Conservation (phyloP, 1,140 invertebrate genomes). For the Zelostemma sp. region DNA sequence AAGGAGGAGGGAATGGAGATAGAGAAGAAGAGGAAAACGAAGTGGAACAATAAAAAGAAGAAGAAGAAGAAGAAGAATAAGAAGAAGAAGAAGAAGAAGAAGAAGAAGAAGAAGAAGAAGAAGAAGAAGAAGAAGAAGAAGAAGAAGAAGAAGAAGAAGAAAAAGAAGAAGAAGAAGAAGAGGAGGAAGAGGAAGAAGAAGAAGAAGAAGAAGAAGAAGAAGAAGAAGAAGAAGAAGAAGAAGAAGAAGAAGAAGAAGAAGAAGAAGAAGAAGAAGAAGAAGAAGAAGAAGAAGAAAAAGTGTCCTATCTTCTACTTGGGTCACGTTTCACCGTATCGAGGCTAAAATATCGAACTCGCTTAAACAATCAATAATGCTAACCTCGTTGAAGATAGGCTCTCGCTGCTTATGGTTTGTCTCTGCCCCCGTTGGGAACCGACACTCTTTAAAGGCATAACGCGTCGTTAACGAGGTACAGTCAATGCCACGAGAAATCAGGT, state of each 20-base stretch:
- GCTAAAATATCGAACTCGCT: conserved; percentile 21
- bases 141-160: too few species aligned
- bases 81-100: not conserved
- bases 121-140: too few species aligned
- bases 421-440: conserved; percentile 18
- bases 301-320: conserved; percentile 33
- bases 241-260: not conserved
- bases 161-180: too few species aligned
- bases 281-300: conserved; percentile 12
- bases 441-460: conserved; percentile 33
- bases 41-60: too few species aligned
- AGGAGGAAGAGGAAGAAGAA: too few species aligned
- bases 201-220: too few species aligned
- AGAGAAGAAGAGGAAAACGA: too few species aligned
- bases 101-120: too few species aligned
- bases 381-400: conserved; percentile 2
- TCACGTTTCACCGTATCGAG: conserved; percentile 20
- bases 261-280: not conserved
- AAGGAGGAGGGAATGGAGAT: too few species aligned
- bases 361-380: conserved; percentile 38
- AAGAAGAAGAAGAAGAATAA: too few species aligned
- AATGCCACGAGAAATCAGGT: conserved; percentile 34
- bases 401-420: conserved; percentile 25
- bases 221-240: too few species aligned
- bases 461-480: conserved; percentile 29